Conservation (phyloP, 2,797 vertebrate genomes). For the Karalla daura region DNA sequence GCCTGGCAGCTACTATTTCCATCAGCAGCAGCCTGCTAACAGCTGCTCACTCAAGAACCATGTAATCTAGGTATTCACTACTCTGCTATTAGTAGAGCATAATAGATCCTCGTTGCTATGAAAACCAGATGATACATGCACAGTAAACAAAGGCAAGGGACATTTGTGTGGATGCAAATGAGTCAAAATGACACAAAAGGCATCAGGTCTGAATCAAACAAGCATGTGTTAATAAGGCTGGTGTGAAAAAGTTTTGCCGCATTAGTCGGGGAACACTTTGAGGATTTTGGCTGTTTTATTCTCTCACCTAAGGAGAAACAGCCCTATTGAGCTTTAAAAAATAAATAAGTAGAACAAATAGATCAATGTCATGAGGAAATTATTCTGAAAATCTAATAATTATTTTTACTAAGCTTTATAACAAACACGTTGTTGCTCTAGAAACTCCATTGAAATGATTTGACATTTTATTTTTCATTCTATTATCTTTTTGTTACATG, state of each 20-base stretch:
- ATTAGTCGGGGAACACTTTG: too few relatives aligned
- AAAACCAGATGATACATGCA: slow-evolving; percentile 58
- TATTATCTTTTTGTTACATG: neutral
- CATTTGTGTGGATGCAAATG: neutral
- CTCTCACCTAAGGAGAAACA: too few relatives aligned
- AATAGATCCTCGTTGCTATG: slow-evolving; percentile 58
- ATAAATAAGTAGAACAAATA: too few relatives aligned
- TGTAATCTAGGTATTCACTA: slow-evolving; percentile 71
- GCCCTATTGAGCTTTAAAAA: too few relatives aligned
- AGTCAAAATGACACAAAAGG: neutral
- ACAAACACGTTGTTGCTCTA: too few relatives aligned
- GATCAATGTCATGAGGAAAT: too few relatives aligned
- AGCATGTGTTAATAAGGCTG: neutral
- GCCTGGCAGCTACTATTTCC: slow-evolving; percentile 58
- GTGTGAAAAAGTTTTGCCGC: neutral
- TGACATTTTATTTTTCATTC: too few relatives aligned
- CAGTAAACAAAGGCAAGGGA: neutral
- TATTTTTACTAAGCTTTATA: too few relatives aligned
- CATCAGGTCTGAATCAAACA: slow-evolving; percentile 15
- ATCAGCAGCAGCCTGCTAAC: slow-evolving; percentile 47
- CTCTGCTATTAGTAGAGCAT: slow-evolving; percentile 72
- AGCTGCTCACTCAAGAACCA: slow-evolving; percentile 64
- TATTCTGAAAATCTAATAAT: too few relatives aligned
- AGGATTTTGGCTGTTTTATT: too few relatives aligned
- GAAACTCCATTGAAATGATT: too few relatives aligned